Percentiles rank a stretch among this genome's conserved stretches.
phyloP scores from a whole-genome alignment of 2,113 vertebrate species.

The Triplophysa tibetana region DNA sequence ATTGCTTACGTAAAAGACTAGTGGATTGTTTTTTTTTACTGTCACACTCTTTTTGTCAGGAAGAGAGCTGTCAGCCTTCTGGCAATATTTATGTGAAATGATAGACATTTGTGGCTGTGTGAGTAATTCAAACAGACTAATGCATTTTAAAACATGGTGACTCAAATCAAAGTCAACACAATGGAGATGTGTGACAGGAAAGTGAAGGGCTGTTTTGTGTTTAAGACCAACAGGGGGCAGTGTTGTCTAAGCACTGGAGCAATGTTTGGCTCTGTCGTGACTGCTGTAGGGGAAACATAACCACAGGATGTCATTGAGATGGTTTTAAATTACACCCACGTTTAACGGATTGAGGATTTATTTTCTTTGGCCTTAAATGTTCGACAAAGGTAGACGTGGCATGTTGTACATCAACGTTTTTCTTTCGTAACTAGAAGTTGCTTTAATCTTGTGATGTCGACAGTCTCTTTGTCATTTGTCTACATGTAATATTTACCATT shows the following conservation, averaged over 20 bases:
- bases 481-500: conserved; percentile 22
- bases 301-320: neutral
- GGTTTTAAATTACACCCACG: conserved; percentile 8
- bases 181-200: neutral
- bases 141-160: neutral
- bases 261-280: neutral
- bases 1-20: neutral
- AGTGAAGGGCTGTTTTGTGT: neutral
- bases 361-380: neutral
- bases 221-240: conserved; percentile 68
- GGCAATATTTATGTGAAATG: neutral
- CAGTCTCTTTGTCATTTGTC: neutral
- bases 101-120: conserved; percentile 4
- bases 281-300: conserved; percentile 20
- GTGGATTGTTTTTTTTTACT: neutral
- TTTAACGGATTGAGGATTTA: neutral
- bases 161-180: neutral
- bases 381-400: neutral
- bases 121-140: neutral
- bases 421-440: neutral
- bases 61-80: neutral
- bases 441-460: conserved; percentile 1
- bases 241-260: conserved; percentile 59
- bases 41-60: neutral
- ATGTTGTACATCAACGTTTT: neutral